Evolutionary conservation across 64 coral and sea anemone genomes (phyloP), one percentile per base, ranked within the genome.

Genomic region (Dendrophyllia cribrosa): DNA sequence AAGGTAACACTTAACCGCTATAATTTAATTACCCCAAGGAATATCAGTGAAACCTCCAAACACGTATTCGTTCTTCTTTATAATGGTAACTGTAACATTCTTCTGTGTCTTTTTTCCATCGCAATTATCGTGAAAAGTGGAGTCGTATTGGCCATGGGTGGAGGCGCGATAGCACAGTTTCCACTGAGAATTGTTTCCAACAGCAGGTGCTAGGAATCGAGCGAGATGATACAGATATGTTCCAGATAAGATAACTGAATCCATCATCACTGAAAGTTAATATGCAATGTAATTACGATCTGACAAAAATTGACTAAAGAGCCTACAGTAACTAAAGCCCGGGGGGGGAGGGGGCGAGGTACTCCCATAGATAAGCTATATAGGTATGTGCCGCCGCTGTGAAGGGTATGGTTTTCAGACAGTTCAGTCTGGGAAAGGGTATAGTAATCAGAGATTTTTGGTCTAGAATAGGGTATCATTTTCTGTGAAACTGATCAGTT

Each of bases 31-130:
- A 77, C 78, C 58, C 78, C 78, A 82, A 46, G 78, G 26, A 19
- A 82, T 82, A 82, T 61, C 78, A 46, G 78, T 82, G 7, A 63
- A 82, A 46, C 78, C 78, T 63, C 78, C 78, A 82, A 82, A 82
- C 13, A 82, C 15, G 6, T 44, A 82, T 12, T 79, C 52, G 4
- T 13, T 52, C 21, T 79, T 79, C 25, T 59, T 43, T 16, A 79
- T 22, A 23, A 82, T 82, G 2, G 78, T 63, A 17, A 82, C 58
- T 5, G 78, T 82, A n/a, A n/a, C n/a, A n/a, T n/a, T n/a, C n/a
- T n/a, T n/a, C n/a, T n/a, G 78, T 82, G n/a, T 43, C 0, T 11
- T 59, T 9, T 63, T 82, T 12, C 58, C 25, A 20, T 82, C 26
- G 23, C 58, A 82, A 3, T 2, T 63, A 6, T 12, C 7, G 59